phyloP scores from a whole-genome alignment of 2,113 vertebrate genomes.

The Alexandromys fortis region DNA sequence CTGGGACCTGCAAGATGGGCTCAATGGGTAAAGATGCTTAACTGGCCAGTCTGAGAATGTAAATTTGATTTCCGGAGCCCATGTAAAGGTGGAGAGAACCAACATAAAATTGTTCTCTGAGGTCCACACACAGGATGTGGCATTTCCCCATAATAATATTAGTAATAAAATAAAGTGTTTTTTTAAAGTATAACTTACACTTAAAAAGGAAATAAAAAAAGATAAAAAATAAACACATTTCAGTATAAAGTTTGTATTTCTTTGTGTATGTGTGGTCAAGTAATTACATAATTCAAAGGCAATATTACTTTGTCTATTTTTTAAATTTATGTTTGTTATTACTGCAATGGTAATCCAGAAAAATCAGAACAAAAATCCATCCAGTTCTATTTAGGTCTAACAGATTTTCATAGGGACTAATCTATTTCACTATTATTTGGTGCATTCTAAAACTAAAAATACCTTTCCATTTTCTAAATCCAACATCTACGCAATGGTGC shows the following conservation, averaged over 20 bases:
- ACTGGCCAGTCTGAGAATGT: neutral
- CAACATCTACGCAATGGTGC: neutral
- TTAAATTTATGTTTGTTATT: constrained; percentile 23
- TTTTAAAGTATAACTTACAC: neutral
- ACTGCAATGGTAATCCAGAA: neutral
- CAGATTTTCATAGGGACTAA: constrained; percentile 16
- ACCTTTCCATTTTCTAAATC: constrained; percentile 19
- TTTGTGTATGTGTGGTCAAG: neutral
- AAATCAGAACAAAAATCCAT: constrained; percentile 30
- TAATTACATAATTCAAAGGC: constrained; percentile 38
- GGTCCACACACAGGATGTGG: neutral
- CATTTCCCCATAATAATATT: neutral
- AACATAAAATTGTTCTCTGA: neutral
- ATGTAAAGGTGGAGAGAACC: neutral
- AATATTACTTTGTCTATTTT: constrained; percentile 2
- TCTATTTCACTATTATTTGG: constrained; percentile 18
- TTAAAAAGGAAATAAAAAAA: neutral
- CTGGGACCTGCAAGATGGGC: neutral
- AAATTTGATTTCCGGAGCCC: neutral
- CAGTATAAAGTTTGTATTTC: neutral
- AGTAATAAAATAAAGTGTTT: neutral
- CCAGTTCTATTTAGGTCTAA: neutral
- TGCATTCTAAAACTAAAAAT: neutral
- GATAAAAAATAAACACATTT: neutral
- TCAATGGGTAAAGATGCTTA: neutral